These are phyloP conservation scores for Sebastes goodei DNA, from an alignment of 2,797 vertebrate species.

Conservation along the genomic window DNA sequence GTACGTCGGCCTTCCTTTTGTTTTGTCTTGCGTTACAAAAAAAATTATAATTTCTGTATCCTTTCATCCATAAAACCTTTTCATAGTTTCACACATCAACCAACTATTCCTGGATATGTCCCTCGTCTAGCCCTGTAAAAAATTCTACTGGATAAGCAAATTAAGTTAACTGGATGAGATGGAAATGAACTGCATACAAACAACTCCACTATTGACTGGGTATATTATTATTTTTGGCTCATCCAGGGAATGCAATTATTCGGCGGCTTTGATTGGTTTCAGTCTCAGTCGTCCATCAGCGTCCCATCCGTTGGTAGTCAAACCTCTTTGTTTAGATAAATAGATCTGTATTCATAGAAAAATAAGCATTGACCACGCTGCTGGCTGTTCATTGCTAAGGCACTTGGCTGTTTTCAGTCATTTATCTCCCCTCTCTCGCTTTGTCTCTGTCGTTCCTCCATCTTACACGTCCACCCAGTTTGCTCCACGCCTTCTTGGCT, in stretches of 20 bases:
- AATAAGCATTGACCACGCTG: slow-evolving; percentile 87
- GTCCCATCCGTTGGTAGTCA: slow-evolving; percentile 75
- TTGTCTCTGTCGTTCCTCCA: slow-evolving; percentile 30
- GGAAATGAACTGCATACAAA: slow-evolving; percentile 76
- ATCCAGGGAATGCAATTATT: slow-evolving; percentile 75
- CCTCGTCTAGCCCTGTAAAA: slow-evolving; percentile 55
- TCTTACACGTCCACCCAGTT: slow-evolving; percentile 23
- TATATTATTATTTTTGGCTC: slow-evolving; percentile 78
- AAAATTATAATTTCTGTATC: slow-evolving; percentile 21
- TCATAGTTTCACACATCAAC: slow-evolving; percentile 44
- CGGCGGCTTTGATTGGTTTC: slow-evolving; percentile 69
- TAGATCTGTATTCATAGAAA: slow-evolving; percentile 88
- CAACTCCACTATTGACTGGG: slow-evolving; percentile 65
- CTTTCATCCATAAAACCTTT: slow-evolving; percentile 20
- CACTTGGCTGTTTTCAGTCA: slow-evolving; percentile 80
- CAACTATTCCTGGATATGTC: slow-evolving; percentile 51
- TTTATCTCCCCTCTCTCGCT: slow-evolving; percentile 37
- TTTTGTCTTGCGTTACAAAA: slow-evolving; percentile 27
- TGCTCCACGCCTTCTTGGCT: slow-evolving; percentile 25
- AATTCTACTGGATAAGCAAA: slow-evolving; percentile 67
- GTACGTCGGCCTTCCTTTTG: slow-evolving; percentile 2
- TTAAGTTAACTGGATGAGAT: slow-evolving; percentile 68
- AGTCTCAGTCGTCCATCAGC: slow-evolving; percentile 66
- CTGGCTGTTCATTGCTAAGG: slow-evolving; percentile 87
- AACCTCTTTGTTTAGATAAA: slow-evolving; percentile 88